Evolutionary conservation across 2,113 vertebrate species (phyloP), one percentile per base, ranked within the genome.

Genomic region (Polypterus senegalus): DNA sequence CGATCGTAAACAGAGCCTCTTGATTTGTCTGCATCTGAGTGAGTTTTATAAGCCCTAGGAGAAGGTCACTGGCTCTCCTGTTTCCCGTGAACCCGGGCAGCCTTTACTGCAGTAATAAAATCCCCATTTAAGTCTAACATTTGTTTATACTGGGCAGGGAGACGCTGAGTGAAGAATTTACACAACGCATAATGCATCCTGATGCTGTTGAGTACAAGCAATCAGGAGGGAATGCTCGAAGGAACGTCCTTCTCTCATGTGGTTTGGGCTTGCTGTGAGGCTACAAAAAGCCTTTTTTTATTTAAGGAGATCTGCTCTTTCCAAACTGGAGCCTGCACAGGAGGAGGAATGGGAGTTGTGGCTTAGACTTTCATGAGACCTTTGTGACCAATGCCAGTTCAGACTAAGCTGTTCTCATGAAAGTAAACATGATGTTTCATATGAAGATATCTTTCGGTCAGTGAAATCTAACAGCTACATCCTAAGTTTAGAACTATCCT

Each of bases 1-100:
- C 57, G 67, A 69, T 62, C 55, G 57, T 71, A 66, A 71, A 73
- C 66, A 64, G 60, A 66, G 61, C 61, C 57, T 53, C 49, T 64
- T 63, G 67, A 61, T 62, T 72, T 67, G 61, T 66, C 57, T 60
- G 63, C 61, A 67, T 61, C 57, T 58, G 48, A 66, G 58, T 49
- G 65, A 67, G 60, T 65, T 57, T n/a, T 55, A 49, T 60, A 67
- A 54, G 11, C 46, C 60, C 52, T 27, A 53, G 61, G 53, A 66
- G 27, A 57, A 49, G 65, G 65, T 69, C 57, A 47, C 45, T 9
- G 58, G 58, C 58, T 60, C 51, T 63, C 48, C 10, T 54, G 59
- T 66, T 69, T 68, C 10, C n/a, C 54, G 9, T 45, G 61, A 57
- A 63, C 47, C 60, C 27, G 51, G 62, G 61, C 59, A 62, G 56